Evolutionary conservation across 1,140 invertebrate genomes (phyloP), one percentile per base, ranked within the genome.

Genomic region (Sweltsa coloradensis): DNA sequence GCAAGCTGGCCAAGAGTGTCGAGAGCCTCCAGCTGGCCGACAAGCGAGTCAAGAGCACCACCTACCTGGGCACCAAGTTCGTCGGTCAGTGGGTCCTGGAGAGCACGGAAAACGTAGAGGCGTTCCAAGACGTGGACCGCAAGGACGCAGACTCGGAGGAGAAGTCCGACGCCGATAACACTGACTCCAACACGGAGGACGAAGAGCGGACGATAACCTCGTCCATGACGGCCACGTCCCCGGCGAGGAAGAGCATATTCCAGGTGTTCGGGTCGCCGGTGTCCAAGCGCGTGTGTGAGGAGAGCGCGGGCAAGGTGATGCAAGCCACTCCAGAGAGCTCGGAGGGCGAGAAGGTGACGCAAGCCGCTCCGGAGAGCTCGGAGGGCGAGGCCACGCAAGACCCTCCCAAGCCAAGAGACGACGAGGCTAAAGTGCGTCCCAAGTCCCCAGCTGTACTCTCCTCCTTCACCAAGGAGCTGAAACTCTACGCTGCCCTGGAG

Each of bases 191-290:
- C 25, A 26, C 26, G 4, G 47, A 49, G 11, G 47, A 49, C 5
- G 47, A 49, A 22, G 47, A 49, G 14, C 24, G 47, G 16, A 49
- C 47, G 21, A 49, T 49, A 13, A 49, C 47, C 16, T 49, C 47
- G 11, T 49, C 47, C 16, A 49, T 49, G 47, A 42, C 47, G 16
- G 34, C 47, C 11, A 49, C 41, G 13, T 49, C 47, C 16, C 47
- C 47, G 1, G 47, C 47, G 14, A 24, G 41, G 23, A 49, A 49
- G 25, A 49, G 40, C 29, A 49, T 49, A 21, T 49, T 49, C 21
- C 47, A 46, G 23, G 43, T 45, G n/a, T n/a, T n/a, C n/a, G n/a
- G n/a, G n/a, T n/a, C n/a, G n/a, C n/a, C n/a, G n/a, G n/a, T n/a
- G n/a, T n/a, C n/a, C n/a, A n/a, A n/a, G n/a, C n/a, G n/a, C n/a